Base-by-base conservation (phyloP, 2,888 invertebrate genomes). In the Megaustenia siamemsis region DNA sequence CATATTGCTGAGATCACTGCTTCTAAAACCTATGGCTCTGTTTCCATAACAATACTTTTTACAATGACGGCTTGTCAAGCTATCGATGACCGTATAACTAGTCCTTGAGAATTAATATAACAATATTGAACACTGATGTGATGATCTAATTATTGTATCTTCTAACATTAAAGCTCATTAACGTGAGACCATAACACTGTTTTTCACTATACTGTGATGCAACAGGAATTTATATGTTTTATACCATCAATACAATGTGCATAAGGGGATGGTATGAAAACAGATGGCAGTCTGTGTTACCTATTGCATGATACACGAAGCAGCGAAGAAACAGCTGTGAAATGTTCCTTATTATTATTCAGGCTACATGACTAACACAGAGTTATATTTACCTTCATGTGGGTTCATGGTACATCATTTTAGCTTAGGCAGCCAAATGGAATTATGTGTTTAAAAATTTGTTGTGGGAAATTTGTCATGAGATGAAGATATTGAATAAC, bases 291-390 rank as follows among this genome's bases (percentile, higher is more conserved):
- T 1, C 32, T 53, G 18, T n/a, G n/a, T n/a, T n/a, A n/a, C n/a
- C n/a, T 75, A 45, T 21, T n/a, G 15, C 18, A 12, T 49, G 53
- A 49, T 35, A 53, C 18, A 53, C 15, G 28, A 35, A 75, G 32
- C 53, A 21, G 21, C 24, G 18, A 21, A 35, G 28, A 71, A 53
- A 75, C 75, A 75, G 75, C 75, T 75, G 75, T 32, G 53, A 35
- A 56, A 24, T 49, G 8, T 28, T 45, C 24, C 75, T 63, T 38
- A 78, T 78, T 78, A 40, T 63, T 78, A 78, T 78, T 78, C 78
- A 60, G 60, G 40, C 78, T 76, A 8, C 10, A 10, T 78, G 78
- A 78, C 38, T 78, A 63, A 63, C n/a, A 40, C 60, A 38, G 18
- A 24, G 24, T 10, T 56, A 38, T 28, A 21, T 35, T 21, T 40